Evolutionary conservation across 2,797 vertebrate genomes (phyloP).

Genomic region (Dendrocincla fuliginosa): DNA sequence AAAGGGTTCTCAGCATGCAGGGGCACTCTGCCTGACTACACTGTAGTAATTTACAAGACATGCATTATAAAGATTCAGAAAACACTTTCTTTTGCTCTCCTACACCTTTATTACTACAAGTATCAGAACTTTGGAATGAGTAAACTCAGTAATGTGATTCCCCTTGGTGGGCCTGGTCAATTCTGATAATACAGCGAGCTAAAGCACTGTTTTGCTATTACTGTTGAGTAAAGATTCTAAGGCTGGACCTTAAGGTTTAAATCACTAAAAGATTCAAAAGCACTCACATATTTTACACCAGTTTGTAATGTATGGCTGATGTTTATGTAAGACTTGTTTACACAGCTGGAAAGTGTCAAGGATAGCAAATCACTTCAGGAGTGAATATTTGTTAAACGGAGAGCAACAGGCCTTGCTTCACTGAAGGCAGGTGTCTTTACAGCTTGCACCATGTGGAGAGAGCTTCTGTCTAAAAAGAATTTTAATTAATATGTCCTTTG

Average conservation of each 20-base stretch:
- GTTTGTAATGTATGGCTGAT: neutral
- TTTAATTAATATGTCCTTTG: neutral
- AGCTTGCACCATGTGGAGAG: neutral
- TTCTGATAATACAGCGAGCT: neutral
- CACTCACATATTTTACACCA: neutral
- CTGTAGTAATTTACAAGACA: neutral
- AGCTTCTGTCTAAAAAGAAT: neutral
- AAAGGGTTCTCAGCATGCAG: accelerated
- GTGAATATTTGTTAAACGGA: neutral
- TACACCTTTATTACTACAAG: neutral
- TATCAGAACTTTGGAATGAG: neutral
- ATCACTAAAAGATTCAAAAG: neutral
- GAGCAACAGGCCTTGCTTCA: neutral
- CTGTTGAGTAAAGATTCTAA: neutral
- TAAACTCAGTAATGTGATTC: neutral
- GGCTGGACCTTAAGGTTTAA: neutral
- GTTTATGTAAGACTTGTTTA: neutral
- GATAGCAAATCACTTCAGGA: neutral
- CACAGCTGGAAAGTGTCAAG: neutral
- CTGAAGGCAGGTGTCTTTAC: neutral
- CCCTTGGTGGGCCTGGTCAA: neutral
- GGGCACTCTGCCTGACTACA: neutral
- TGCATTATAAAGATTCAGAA: neutral
- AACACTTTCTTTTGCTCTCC: neutral
- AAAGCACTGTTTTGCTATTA: neutral